phyloP scores from a whole-genome alignment of 2,888 invertebrate genomes.

The Boloria euphrosyne region DNA sequence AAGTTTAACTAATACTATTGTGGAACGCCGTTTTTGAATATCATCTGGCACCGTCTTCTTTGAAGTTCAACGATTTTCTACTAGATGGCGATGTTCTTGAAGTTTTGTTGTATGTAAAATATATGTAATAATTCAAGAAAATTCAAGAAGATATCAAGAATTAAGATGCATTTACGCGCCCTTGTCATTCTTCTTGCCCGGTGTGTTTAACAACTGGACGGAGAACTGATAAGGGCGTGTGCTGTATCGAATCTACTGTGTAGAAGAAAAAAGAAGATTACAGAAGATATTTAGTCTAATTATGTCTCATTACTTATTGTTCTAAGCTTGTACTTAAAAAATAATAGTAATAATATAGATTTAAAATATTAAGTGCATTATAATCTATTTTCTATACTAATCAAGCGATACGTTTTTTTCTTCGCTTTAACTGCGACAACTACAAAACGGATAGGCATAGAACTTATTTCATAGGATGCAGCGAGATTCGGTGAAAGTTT shows the following conservation, averaged over 20 bases:
- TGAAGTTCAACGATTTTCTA: neutral
- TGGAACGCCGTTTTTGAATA: conserved; percentile 21
- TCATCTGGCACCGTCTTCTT: neutral
- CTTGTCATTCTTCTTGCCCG: conserved; percentile 98
- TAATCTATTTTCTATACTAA: too few species aligned
- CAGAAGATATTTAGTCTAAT: too few species aligned
- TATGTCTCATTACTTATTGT: too few species aligned
- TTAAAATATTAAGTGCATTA: too few species aligned
- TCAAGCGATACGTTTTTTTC: too few species aligned
- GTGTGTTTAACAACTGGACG: conserved; percentile 94
- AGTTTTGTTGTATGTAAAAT: neutral
- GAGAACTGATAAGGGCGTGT: conserved; percentile 99
- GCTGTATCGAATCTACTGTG: conserved; percentile 57
- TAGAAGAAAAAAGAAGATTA: conserved; percentile 17
- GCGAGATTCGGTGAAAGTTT: too few species aligned
- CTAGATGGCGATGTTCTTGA: neutral
- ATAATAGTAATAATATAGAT: too few species aligned
- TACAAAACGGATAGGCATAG: too few species aligned
- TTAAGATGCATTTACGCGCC: conserved; percentile 77
- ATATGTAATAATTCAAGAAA: neutral
- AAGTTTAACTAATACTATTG: conserved; percentile 17
- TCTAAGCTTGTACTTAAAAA: too few species aligned
- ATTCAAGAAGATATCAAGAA: conserved; percentile 4
- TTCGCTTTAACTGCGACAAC: too few species aligned
- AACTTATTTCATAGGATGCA: too few species aligned